Percentiles rank a stretch among this genome's conserved stretches.
phyloP scores from a whole-genome alignment of 2,113 vertebrate species.

The Eulemur macaco region DNA sequence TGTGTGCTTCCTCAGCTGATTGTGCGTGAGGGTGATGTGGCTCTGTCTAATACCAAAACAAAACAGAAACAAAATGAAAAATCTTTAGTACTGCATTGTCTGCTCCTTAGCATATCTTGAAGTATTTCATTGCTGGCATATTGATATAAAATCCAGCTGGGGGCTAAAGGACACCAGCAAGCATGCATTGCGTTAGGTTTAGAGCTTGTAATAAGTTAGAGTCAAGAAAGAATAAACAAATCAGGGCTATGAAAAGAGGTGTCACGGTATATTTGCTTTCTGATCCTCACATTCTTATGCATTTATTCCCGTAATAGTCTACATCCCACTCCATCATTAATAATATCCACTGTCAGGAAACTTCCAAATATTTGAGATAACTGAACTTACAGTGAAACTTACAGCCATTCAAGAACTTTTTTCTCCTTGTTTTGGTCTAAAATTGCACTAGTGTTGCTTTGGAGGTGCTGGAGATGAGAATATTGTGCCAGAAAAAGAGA shows the following conservation, averaged over 20 bases:
- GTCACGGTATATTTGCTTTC: slow-evolving; percentile 2
- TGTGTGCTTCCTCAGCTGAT: slow-evolving; percentile 53
- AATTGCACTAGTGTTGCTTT: neutral
- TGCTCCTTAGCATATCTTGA: slow-evolving; percentile 30
- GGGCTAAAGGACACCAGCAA: slow-evolving; percentile 14
- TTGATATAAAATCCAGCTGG: slow-evolving; percentile 58
- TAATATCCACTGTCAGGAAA: slow-evolving; percentile 12
- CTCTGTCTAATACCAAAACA: slow-evolving; percentile 8
- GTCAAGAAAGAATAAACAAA: slow-evolving; percentile 47
- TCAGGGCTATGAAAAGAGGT: slow-evolving; percentile 31
- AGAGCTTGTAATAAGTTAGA: slow-evolving; percentile 38
- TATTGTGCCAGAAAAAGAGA: neutral
- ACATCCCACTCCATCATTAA: neutral
- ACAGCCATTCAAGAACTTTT: slow-evolving; percentile 40
- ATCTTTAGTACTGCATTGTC: neutral
- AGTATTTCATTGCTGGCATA: slow-evolving; percentile 37
- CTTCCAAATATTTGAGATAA: slow-evolving; percentile 29
- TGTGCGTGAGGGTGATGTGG: slow-evolving; percentile 6
- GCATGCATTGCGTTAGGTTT: slow-evolving; percentile 41
- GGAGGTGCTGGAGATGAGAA: neutral
- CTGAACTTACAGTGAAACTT: slow-evolving; percentile 34
- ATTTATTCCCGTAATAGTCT: neutral
- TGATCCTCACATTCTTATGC: slow-evolving; percentile 15
- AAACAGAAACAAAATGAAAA: slow-evolving; percentile 42
- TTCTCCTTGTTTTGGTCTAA: slow-evolving; percentile 33